Conservation (phyloP, 2,888 invertebrate genomes). For the Himalopsyche kuldschensis region DNA sequence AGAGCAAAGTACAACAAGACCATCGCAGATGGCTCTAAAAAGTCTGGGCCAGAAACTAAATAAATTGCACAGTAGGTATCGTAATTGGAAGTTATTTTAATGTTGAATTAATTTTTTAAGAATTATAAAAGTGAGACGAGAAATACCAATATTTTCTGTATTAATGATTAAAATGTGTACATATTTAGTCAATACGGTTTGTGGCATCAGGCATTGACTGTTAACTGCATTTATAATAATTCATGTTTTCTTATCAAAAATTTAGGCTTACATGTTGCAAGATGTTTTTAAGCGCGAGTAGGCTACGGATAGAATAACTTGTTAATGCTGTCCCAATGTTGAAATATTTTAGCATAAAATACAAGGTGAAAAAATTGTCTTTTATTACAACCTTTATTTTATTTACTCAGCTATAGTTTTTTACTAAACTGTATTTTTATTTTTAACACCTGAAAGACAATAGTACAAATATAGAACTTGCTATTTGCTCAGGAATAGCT, state of each 20-base stretch:
- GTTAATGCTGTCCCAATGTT: neutral
- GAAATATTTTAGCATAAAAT: conserved; percentile 1
- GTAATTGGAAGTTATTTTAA: neutral
- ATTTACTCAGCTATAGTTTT: no score
- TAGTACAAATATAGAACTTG: no score
- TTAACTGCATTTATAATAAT: neutral
- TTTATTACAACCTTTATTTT: neutral
- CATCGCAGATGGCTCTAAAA: neutral
- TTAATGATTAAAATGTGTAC: neutral
- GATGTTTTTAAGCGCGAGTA: neutral
- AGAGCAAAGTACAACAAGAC: conserved; percentile 45
- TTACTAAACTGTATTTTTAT: neutral
- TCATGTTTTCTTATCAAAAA: neutral
- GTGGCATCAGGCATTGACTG: neutral
- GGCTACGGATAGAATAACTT: no score
- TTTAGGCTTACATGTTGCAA: neutral
- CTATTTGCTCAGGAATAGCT: no score
- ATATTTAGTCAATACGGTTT: neutral
- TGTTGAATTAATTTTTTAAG: neutral
- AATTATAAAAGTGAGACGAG: neutral
- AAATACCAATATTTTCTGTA: neutral
- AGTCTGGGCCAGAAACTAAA: neutral
- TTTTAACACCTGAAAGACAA: no score
- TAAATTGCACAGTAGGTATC: neutral
- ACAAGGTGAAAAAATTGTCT: neutral